These are phyloP conservation scores for Drosophila tripunctata DNA, from an alignment of 2,888 invertebrate genomes.

Conservation along the genomic window DNA sequence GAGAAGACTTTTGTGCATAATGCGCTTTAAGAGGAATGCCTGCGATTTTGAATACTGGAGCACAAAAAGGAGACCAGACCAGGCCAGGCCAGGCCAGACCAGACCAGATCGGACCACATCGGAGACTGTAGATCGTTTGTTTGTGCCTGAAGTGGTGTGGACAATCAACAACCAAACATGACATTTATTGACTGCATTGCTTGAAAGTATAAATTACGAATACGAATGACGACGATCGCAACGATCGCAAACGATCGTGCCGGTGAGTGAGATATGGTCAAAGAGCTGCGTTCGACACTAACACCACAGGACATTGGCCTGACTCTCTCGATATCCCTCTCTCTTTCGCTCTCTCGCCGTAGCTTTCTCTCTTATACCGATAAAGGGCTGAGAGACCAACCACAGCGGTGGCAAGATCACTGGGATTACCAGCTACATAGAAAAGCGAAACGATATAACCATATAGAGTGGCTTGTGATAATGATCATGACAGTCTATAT, in stretches of 20 bases:
- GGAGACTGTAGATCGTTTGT: slow-evolving; percentile 4
- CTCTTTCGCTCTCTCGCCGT: background rate
- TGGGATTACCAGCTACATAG: slow-evolving; percentile 53
- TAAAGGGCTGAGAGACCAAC: slow-evolving; percentile 69
- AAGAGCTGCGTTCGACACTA: slow-evolving; percentile 40
- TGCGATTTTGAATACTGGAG: slow-evolving; percentile 79
- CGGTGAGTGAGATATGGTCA: slow-evolving; percentile 56
- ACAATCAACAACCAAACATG: slow-evolving; percentile 80
- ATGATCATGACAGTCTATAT: slow-evolving; percentile 84
- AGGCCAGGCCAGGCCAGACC: background rate
- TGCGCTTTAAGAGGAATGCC: slow-evolving; percentile 74
- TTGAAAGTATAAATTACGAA: slow-evolving; percentile 76
- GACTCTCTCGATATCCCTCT: background rate
- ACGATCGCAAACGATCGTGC: slow-evolving; percentile 63
- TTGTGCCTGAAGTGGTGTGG: slow-evolving; percentile 60
- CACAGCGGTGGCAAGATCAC: slow-evolving; percentile 67
- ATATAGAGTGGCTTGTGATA: slow-evolving; percentile 74
- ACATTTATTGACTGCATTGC: slow-evolving; percentile 83
- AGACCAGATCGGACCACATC: background rate
- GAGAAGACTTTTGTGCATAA: slow-evolving; percentile 44
- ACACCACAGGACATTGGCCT: slow-evolving; percentile 73
- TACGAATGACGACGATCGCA: slow-evolving; percentile 34
- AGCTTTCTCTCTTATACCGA: background rate
- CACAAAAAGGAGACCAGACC: slow-evolving; percentile 33
- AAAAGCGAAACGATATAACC: slow-evolving; percentile 6